Conservation (phyloP, 2,888 invertebrate genomes). For the Empis stercorea region DNA sequence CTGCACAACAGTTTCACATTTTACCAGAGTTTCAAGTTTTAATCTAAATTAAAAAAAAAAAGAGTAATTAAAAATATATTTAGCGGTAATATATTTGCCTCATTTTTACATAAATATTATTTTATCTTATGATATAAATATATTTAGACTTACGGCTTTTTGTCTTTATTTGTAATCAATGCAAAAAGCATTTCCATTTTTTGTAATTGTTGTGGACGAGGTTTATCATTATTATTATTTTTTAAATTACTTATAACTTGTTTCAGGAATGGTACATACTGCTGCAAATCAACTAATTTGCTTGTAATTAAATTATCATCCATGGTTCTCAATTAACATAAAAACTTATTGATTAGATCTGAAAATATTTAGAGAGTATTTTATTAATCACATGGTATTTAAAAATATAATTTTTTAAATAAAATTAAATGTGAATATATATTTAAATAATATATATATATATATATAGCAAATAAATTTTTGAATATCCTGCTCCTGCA, state of each 20-base stretch:
- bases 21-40: constrained; percentile 22
- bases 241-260: constrained; percentile 53
- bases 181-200: constrained; percentile 23
- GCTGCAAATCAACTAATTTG: constrained; percentile 42
- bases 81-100: too few relatives aligned
- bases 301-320: too few relatives aligned
- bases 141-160: constrained; percentile 19
- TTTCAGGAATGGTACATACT: constrained; percentile 60
- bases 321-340: too few relatives aligned
- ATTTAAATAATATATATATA: too few relatives aligned
- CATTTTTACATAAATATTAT: background rate
- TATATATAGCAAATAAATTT: too few relatives aligned
- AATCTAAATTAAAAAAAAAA: constrained; percentile 16
- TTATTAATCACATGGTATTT: too few relatives aligned
- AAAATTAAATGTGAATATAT: too few relatives aligned
- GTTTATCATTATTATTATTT: constrained; percentile 23
- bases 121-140: background rate
- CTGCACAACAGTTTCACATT: constrained; percentile 23
- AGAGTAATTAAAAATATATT: constrained; percentile 2
- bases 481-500: too few relatives aligned
- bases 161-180: constrained; percentile 17
- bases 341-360: constrained; percentile 31
- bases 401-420: too few relatives aligned
- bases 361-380: constrained; percentile 26
- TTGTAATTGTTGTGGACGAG: constrained; percentile 21